Base-by-base conservation (phyloP, 2,888 invertebrate genomes). In the Bibio marci region DNA sequence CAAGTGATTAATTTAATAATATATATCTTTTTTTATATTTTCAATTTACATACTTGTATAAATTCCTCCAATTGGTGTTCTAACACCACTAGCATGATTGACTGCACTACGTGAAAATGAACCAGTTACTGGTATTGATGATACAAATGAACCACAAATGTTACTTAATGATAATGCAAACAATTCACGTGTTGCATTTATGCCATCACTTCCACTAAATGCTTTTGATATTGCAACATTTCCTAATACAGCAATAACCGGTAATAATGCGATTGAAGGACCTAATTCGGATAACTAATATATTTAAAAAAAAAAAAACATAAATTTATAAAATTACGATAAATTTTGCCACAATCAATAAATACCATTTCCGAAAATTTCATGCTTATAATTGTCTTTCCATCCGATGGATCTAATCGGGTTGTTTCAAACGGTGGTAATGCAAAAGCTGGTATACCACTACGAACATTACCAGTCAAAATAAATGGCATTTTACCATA, bases 201-300 rank as follows among this genome's bases (percentile, higher is more conserved):
- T 76, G 32, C 77, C 76, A n/a, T n/a, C n/a, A 42, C 76, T 73
- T 3, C 83, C 83, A 45, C 79, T 80, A 56, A 94, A 94, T 26
- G 92, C 88, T 62, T 92, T 94, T 4, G 90, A 91, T 46, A 94
- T 94, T 10, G 94, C 94, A 2, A 94, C 88, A 53, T 91, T 88
- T 45, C 94, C 92, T 35, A 94, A 64, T 1, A 94, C 82, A 0
- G 83, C 87, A 46, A 94, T 82, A 26, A 94, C 71, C 2, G 94
- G 91, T 8, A 94, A 78, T 38, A 94, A 67, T 22, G 83, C 64
- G 44, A 92, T 76, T 0, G 90, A 87, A 0, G 82, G 76, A 4
- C 91, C 90, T 41, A 94, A 68, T 54, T 82, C 79, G 17, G 76
- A 69, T 41, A 80, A 67, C 82, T 58, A 17, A 18, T 26, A 26